Percentiles rank a stretch among this genome's conserved stretches.
Evolutionary conservation across 2,113 vertebrate species (phyloP).

Genomic region (Stigmatopora argus): DNA sequence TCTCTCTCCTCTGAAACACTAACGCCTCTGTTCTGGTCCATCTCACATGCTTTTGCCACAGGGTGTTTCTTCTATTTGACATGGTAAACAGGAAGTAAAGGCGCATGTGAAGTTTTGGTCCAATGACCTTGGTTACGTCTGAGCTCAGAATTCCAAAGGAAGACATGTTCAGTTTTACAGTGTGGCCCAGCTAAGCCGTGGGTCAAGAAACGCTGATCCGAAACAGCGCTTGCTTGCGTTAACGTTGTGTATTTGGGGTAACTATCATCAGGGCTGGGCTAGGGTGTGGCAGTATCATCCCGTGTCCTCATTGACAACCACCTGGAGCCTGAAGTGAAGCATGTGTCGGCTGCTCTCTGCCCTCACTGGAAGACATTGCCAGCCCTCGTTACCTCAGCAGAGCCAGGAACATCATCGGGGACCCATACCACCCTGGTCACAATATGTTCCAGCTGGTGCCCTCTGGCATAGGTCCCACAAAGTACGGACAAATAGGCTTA

Average conservation of each 20-base stretch:
- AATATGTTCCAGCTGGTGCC: no score
- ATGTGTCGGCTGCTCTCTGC: no score
- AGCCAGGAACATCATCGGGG: no score
- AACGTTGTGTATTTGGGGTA: slow-evolving; percentile 48
- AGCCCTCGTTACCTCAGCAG: no score
- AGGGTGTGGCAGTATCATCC: slow-evolving; percentile 14
- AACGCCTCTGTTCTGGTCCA: slow-evolving; percentile 45
- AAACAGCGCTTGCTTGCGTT: neutral
- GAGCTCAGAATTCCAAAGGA: neutral
- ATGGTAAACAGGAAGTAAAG: slow-evolving; percentile 59
- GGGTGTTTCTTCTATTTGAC: slow-evolving; percentile 60
- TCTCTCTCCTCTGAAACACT: slow-evolving; percentile 44
- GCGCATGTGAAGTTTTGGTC: slow-evolving; percentile 43
- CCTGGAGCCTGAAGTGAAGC: slow-evolving; percentile 14
- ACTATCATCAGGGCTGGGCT: slow-evolving; percentile 50
- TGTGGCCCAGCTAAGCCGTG: neutral
- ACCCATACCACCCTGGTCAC: no score
- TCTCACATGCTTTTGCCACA: slow-evolving; percentile 60
- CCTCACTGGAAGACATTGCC: no score
- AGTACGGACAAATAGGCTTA: no score
- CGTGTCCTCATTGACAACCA: neutral
- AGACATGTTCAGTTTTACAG: neutral
- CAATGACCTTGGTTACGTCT: slow-evolving; percentile 50
- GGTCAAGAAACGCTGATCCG: slow-evolving; percentile 10
- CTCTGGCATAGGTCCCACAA: no score